Conservation (phyloP, 2,888 invertebrate genomes). For the Clanis bilineata region DNA sequence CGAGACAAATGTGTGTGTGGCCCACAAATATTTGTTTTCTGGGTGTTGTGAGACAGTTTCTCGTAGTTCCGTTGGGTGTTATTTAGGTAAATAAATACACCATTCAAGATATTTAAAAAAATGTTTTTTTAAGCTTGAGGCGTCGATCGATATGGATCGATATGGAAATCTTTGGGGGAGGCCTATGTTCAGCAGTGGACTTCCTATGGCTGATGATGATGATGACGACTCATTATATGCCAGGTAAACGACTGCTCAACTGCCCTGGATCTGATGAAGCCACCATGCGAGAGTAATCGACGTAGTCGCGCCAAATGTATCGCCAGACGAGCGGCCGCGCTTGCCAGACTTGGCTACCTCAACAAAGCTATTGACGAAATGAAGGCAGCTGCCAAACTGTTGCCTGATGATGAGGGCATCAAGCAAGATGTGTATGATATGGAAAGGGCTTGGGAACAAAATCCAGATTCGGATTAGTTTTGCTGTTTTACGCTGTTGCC, state of each 20-base stretch:
- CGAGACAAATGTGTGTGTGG: no score
- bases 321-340: slow-evolving; percentile 87
- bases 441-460: slow-evolving; percentile 90
- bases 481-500: no score
- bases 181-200: no score
- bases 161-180: no score
- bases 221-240: no score
- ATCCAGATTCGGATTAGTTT: slow-evolving; percentile 82
- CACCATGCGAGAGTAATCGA: slow-evolving; percentile 87
- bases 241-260: slow-evolving; percentile 82
- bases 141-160: no score
- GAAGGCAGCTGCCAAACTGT: slow-evolving; percentile 86
- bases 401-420: slow-evolving; percentile 84
- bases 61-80: not conserved
- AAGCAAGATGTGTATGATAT: slow-evolving; percentile 86
- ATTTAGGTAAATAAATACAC: no score
- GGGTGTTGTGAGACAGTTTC: not conserved
- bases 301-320: slow-evolving; percentile 87
- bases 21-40: no score
- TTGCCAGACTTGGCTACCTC: slow-evolving; percentile 86
- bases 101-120: no score
- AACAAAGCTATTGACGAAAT: slow-evolving; percentile 88
- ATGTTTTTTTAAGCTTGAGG: no score
- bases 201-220: no score
- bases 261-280: slow-evolving; percentile 88